Percentiles rank a stretch among this genome's conserved stretches.
phyloP scores from a whole-genome alignment of 2,888 invertebrate genomes.

The Drosophila eohydei region DNA sequence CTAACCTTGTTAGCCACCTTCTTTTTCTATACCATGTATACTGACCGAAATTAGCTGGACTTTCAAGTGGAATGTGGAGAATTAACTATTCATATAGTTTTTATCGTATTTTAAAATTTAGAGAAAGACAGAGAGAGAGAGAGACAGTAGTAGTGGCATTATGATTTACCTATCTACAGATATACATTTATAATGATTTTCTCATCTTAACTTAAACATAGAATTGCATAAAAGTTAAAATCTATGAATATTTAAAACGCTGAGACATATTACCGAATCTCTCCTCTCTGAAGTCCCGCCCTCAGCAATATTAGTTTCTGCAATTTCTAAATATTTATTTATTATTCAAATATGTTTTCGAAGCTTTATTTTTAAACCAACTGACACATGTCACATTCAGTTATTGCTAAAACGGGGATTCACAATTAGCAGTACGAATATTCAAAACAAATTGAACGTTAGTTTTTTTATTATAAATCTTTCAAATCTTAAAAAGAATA shows the following conservation, averaged over 20 bases:
- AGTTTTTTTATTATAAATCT: too few relatives aligned
- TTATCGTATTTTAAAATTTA: background rate
- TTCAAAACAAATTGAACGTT: too few relatives aligned
- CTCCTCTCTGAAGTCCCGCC: too few relatives aligned
- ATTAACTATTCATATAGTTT: too few relatives aligned
- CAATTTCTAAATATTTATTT: background rate
- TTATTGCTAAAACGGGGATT: background rate
- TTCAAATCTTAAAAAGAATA: too few relatives aligned
- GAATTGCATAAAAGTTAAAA: too few relatives aligned
- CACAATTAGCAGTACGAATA: background rate
- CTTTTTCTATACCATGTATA: background rate
- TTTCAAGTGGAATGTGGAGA: background rate
- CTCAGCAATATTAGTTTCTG: background rate
- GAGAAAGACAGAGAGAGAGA: background rate
- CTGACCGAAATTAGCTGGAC: background rate
- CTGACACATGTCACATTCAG: background rate
- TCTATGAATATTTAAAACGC: too few relatives aligned
- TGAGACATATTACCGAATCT: too few relatives aligned
- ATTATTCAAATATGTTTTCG: background rate
- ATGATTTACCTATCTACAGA: background rate
- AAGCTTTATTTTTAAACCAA: background rate
- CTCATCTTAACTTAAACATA: background rate
- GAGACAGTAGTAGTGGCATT: too few relatives aligned
- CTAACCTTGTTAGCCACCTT: background rate
- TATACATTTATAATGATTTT: background rate